Evolutionary conservation across 1,140 invertebrate genomes (phyloP), one percentile per base, ranked within the genome.

Genomic region (Drosophila kanapiae): DNA sequence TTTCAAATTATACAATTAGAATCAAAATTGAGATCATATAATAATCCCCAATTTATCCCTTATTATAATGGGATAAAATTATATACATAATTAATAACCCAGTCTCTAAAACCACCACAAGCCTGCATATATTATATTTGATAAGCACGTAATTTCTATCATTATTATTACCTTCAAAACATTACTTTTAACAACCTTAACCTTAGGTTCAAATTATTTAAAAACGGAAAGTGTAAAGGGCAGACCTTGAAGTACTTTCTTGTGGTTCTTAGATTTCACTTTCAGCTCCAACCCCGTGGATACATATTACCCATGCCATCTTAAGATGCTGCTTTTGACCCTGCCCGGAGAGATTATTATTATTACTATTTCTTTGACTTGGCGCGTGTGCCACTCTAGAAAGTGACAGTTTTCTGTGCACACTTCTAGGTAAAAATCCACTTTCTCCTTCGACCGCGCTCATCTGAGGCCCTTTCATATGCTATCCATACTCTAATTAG

Each of bases 361-460:
- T 43, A 18, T 47, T 49, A 47, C 18, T 49, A 49, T 62, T 58
- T 71, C 60, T 51, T 23, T 6, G 10, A n/a, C 40, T 45, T 43
- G 74, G 63, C 63, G 64, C 75, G 75, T 60, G 75, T 60, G 40
- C 27, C 75, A 27, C 11, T 60, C 42, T 78, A 69, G 64, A 78
- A 69, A 78, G 75, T 78, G 75, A 78, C 45, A 78, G 65, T 78
- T 78, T 53, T 71, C 37, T 42, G 43, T 72, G 69, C 45, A 33
- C 67, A 57, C 64, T 79, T 72, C 60, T 75, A 62, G 70, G 31
- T 47, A 57, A 65, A 53, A 53, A 51, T 67, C 63, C 74, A 90
- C 85, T 90, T 90, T 90, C 85, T 82, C 78, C 82, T 64, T 82
- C 54, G 49, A 54, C 62, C 48, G 51, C 49, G 75, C 60, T 75